Percentiles rank a stretch among this genome's conserved stretches.
phyloP scores from a whole-genome alignment of 2,797 vertebrate species.

The Sus cebifrons region DNA sequence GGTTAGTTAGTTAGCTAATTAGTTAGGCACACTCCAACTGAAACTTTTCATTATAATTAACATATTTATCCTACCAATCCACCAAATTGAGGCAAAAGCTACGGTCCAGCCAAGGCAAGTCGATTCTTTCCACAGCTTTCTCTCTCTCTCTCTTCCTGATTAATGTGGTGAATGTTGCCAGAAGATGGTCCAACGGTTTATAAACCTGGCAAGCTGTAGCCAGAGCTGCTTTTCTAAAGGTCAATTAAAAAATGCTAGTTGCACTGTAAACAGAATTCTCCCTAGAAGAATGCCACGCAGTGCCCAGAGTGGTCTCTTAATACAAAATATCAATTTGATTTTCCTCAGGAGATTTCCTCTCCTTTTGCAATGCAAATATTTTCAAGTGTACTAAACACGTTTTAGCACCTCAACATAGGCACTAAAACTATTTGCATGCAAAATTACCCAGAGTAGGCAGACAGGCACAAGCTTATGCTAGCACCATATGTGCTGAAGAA shows the following conservation, averaged over 20 bases:
- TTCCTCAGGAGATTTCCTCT: conserved; percentile 89
- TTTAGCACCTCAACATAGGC: conserved; percentile 92
- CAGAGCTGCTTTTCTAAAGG: conserved; percentile 76
- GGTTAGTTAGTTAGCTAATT: conserved; percentile 83
- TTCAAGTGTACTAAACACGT: conserved; percentile 94
- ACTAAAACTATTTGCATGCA: conserved; percentile 93
- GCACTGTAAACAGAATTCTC: conserved; percentile 84
- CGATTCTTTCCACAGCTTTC: background rate
- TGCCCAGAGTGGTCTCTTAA: conserved; percentile 86
- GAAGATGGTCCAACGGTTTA: conserved; percentile 70
- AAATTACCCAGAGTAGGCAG: conserved; percentile 92
- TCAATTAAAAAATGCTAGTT: conserved; percentile 87
- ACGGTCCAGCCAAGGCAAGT: conserved; percentile 4
- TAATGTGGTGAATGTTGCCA: conserved; percentile 62
- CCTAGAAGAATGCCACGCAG: conserved; percentile 71
- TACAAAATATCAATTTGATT: conserved; percentile 90
- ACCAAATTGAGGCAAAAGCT: conserved; percentile 75
- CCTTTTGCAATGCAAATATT: conserved; percentile 93
- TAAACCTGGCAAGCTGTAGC: conserved; percentile 76
- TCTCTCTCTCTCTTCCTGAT: conserved; percentile 26
- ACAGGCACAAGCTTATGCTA: conserved; percentile 93
- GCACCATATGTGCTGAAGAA: conserved; percentile 92
- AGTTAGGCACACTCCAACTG: conserved; percentile 83
- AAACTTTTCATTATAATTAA: conserved; percentile 77
- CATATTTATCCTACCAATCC: conserved; percentile 64